Evolutionary conservation across 64 coral and sea anemone genomes (phyloP).

Genomic region (Stylophora pistillata): DNA sequence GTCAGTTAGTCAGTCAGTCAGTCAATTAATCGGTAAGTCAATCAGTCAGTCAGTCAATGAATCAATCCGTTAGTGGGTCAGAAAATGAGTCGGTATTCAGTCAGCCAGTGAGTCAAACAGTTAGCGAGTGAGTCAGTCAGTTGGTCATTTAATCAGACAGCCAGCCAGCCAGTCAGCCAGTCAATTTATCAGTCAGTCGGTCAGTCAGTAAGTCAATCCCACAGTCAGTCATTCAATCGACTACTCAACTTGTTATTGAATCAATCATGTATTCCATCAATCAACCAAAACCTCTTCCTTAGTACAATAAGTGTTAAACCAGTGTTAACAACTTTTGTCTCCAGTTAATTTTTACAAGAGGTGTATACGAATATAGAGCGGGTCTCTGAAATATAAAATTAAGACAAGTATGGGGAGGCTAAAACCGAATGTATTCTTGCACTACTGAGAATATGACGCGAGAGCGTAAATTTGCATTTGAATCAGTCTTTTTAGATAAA

Average conservation of each 20-base stretch:
- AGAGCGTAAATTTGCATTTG: no score
- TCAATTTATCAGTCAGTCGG: not conserved
- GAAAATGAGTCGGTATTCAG: not conserved
- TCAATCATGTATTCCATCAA: not conserved
- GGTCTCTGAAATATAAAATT: no score
- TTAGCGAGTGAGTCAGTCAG: not conserved
- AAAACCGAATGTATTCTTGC: no score
- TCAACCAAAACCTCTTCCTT: not conserved
- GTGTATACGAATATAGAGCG: no score
- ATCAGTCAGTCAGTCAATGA: not conserved
- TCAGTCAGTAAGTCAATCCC: not conserved
- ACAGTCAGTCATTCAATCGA: not conserved
- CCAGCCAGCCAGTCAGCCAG: not conserved
- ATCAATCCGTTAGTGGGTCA: not conserved
- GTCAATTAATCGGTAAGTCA: not conserved
- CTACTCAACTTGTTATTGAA: not conserved
- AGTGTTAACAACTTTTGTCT: no score
- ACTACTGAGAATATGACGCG: no score
- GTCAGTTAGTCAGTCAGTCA: not conserved
- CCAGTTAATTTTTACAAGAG: no score
- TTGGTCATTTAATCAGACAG: not conserved
- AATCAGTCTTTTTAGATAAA: no score
- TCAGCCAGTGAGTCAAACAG: not conserved
- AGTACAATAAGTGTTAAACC: no score
- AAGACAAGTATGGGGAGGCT: no score